Base-by-base conservation (phyloP, 2,113 vertebrate genomes). In the Poeciliopsis turrubarensis region DNA sequence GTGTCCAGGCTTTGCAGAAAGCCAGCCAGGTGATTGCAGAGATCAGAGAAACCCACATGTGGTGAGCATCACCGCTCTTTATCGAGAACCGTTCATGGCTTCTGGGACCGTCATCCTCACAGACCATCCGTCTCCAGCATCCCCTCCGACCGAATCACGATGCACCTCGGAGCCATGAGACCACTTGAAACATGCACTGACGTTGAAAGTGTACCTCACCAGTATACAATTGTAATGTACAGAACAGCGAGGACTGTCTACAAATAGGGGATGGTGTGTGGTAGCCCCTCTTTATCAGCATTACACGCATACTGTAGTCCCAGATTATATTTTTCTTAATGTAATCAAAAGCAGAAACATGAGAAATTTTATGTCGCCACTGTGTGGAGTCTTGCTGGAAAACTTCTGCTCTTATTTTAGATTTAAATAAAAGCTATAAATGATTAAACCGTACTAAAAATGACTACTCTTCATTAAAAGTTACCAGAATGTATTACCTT, bases 11-110 rank as follows among this genome's bases (percentile, higher is more conserved):
- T 32, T 88, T 99, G 89, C 98, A 99, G 93, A 95, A 96, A 96
- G 98, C 98, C 90, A 97, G 97, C 89, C 98, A 99, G 86, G 97
- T 99, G 88, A 99, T 99, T 65, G 97, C 97, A 67, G 98, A 99
- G 93, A 98, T 99, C 83, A 93, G 98, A 81, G 98, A 99, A 92
- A 99, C 97, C 19, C 98, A 99, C 87, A 88, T 99, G 84, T 99
- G 98, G 98, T 99, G 96, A 99, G 90, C 87, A 79, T 0, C 0
- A 51, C 27, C 26, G 26, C 61, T 54, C 67, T 60, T 73, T 72
- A 78, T 83, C 12, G 12, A 57, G 39, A 5, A 39, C 57, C 60
- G 34, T n/a, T 73, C 82, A 81, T 69, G 86, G 68, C 62, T 60
- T 57, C 30, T 29, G 27, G 44, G 44, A 47, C 17, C 44, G 15